These are phyloP conservation scores for Aricia agestis DNA, from an alignment of 1,140 invertebrate species.

Conservation along the genomic window DNA sequence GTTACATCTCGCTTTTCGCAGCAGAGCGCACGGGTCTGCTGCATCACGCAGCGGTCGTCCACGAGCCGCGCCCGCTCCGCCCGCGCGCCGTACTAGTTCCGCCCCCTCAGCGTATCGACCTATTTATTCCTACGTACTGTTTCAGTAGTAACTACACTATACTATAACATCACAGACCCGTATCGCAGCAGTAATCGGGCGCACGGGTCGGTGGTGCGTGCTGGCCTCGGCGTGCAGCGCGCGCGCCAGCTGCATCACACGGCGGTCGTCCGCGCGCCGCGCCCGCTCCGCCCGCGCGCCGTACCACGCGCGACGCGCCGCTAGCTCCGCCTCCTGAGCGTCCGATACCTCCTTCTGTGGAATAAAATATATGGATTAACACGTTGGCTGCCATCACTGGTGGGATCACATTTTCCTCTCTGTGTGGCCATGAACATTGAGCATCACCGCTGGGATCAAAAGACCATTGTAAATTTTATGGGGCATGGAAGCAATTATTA, in stretches of 20 bases:
- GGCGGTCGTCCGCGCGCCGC: slow-evolving; percentile 54
- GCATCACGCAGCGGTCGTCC: slow-evolving; percentile 55
- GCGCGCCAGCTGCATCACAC: slow-evolving; percentile 47
- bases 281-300: slow-evolving; percentile 47
- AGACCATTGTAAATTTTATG: no score
- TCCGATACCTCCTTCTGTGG: slow-evolving; percentile 54
- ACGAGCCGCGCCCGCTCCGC: slow-evolving; percentile 48
- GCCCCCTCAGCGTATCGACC: slow-evolving; percentile 43
- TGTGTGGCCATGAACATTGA: no score
- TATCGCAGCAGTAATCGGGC: slow-evolving; percentile 47
- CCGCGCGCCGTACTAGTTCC: slow-evolving; percentile 50
- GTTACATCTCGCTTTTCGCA: no score
- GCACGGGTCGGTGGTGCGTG: slow-evolving; percentile 35
- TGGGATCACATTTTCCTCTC: no score
- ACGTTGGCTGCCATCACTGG: no score
- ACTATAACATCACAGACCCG: slow-evolving; percentile 38
- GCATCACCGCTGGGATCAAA: no score
- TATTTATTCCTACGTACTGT: no score
- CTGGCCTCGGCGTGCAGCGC: slow-evolving; percentile 50
- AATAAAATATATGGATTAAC: neutral
- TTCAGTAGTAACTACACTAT: no score
- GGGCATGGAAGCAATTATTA: no score
- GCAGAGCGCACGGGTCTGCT: slow-evolving; percentile 45
- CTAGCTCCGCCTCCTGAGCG: slow-evolving; percentile 41
- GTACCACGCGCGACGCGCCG: slow-evolving; percentile 58